Base-by-base conservation (phyloP, 2,888 invertebrate genomes). In the Elysia crispata region DNA sequence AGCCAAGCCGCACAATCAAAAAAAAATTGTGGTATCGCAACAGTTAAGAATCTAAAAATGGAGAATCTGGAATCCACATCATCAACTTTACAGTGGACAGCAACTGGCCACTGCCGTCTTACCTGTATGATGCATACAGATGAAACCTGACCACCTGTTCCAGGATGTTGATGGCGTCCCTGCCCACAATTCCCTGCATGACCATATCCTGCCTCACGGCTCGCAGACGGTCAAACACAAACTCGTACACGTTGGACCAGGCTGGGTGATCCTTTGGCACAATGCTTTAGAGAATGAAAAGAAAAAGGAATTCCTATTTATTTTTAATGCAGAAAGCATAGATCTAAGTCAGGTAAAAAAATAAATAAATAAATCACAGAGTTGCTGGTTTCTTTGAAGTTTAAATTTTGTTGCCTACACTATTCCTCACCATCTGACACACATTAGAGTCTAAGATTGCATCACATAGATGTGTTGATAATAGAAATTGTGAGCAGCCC, bases 201-300 rank as follows among this genome's bases (percentile, higher is more conserved):
- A 95, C 94, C 92, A 96, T 94, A 88, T 97, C 97, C 91, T 96
- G 96, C 57, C 96, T 92, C 5, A 96, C 94, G 0, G 96, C 94
- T 86, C 96, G 92, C 80, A 96, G 92, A 23, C 97, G 94, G 90
- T 97, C 96, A 88, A 95, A 94, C 74, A 96, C 93, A 92, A 95
- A 97, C 90, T 96, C 95, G 88, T 96, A 96, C 67, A 95, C 92
- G 0, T 93, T 89, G 75, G 92, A 86, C 92, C 94, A 94, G 20
- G 93, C 91, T n/a, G 92, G 86, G 77, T 93, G 91, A 0, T 83
- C 81, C 66, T 81, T 86, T 1, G 86, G 75, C 1, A 91, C 83
- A 57, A 92, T 85, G 70, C 93, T 93, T n/a, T n/a, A 62, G 6
- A 20, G 25, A 25, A 25, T 6, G 25, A 41, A 25, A 66, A n/a